Conservation (phyloP, 2,797 vertebrate species). For the Pteropus rufus region DNA sequence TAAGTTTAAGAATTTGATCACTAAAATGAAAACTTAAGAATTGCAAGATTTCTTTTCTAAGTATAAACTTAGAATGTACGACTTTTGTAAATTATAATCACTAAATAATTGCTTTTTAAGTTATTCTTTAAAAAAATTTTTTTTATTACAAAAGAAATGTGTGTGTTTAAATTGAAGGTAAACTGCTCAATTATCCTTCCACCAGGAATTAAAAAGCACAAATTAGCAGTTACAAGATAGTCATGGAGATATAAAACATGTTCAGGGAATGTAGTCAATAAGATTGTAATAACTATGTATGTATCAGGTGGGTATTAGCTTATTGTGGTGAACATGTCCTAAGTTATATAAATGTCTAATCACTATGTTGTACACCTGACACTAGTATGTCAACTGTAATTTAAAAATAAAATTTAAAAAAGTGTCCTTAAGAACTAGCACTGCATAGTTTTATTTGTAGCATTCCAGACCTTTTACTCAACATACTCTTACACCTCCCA, state of each 20-base stretch:
- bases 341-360: neutral
- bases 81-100: neutral
- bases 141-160: conserved; percentile 28
- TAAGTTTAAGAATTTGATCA: conserved; percentile 9
- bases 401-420: neutral
- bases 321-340: neutral
- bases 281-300: neutral
- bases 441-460: neutral
- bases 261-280: neutral
- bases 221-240: neutral
- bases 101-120: neutral
- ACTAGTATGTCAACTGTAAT: neutral
- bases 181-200: neutral
- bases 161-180: neutral
- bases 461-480: neutral
- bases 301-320: neutral
- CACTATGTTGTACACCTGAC: neutral
- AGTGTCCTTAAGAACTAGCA: neutral
- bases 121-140: neutral
- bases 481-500: neutral
- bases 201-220: neutral
- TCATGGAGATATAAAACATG: neutral
- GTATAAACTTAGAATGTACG: neutral
- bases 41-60: neutral
- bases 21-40: conserved; percentile 26